Evolutionary conservation across 2,113 vertebrate genomes (phyloP).

Genomic region (Ceyx cyanopectus): DNA sequence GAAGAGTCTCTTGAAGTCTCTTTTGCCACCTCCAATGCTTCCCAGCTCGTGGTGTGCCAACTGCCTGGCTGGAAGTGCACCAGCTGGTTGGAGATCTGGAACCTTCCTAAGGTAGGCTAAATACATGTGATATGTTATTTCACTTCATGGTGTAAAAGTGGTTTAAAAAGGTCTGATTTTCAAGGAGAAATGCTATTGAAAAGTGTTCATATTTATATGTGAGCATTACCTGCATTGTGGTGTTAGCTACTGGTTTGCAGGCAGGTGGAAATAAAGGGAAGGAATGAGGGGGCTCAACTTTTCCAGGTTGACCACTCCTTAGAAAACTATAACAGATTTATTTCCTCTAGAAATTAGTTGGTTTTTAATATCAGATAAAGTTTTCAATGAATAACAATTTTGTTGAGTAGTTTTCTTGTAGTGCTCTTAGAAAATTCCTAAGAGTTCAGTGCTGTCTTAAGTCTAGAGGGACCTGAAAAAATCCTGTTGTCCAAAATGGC

Average conservation of each 20-base stretch:
- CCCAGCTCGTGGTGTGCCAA: background rate
- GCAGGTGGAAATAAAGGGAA: background rate
- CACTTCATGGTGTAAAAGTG: fast-evolving
- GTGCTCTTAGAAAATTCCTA: background rate
- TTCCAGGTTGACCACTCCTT: background rate
- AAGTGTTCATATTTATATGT: fast-evolving
- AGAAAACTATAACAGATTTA: background rate
- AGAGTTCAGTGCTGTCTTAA: background rate
- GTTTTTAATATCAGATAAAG: background rate
- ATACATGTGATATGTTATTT: fast-evolving
- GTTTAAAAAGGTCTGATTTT: background rate
- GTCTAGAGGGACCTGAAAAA: background rate
- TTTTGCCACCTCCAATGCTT: background rate
- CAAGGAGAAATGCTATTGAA: background rate
- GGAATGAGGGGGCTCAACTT: background rate
- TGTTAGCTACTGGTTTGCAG: background rate
- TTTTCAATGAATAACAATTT: background rate
- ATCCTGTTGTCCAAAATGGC: background rate
- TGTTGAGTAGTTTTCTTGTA: background rate
- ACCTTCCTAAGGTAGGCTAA: background rate
- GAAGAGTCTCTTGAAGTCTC: background rate
- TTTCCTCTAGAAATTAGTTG: background rate
- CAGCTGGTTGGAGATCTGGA: background rate
- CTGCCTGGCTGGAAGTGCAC: background rate
- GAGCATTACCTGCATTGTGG: background rate